phyloP scores from a whole-genome alignment of 1,140 invertebrate genomes.

The Littorina saxatilis region DNA sequence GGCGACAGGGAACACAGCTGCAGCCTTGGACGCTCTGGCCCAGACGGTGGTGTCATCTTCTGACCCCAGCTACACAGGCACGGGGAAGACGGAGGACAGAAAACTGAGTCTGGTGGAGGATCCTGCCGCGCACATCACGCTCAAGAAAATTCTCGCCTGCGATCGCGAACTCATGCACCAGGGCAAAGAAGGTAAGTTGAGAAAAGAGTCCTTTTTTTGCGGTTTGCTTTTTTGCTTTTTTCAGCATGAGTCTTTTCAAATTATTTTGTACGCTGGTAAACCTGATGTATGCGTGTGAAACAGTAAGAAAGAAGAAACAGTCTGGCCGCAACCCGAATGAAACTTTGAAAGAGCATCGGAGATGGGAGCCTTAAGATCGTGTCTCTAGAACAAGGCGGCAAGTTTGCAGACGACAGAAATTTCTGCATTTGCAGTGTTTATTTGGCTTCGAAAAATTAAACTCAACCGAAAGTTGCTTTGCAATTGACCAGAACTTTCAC shows the following conservation, averaged over 20 bases:
- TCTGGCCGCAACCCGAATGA: too few relatives aligned
- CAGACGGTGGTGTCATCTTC: slow-evolving; percentile 58
- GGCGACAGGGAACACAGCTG: slow-evolving; percentile 68
- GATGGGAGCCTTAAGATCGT: too few relatives aligned
- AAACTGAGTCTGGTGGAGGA: slow-evolving; percentile 80
- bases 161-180: slow-evolving; percentile 77
- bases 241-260: neutral
- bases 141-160: slow-evolving; percentile 87
- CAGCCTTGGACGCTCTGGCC: slow-evolving; percentile 70
- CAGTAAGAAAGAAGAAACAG: too few relatives aligned
- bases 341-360: too few relatives aligned
- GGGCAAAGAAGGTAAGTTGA: slow-evolving; percentile 24
- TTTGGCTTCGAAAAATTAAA: too few relatives aligned
- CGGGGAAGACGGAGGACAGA: slow-evolving; percentile 45
- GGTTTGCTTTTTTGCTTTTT: neutral
- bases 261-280: too few relatives aligned
- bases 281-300: too few relatives aligned
- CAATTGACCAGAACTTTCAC: too few relatives aligned
- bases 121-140: slow-evolving; percentile 85
- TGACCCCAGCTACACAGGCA: slow-evolving; percentile 66
- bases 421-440: too few relatives aligned
- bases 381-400: too few relatives aligned
- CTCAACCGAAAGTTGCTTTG: too few relatives aligned
- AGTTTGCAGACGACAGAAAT: too few relatives aligned
- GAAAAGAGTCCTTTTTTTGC: neutral